These are phyloP conservation scores for Nesogale talazaci DNA, from an alignment of 2,113 vertebrate genomes.

Conservation along the genomic window DNA sequence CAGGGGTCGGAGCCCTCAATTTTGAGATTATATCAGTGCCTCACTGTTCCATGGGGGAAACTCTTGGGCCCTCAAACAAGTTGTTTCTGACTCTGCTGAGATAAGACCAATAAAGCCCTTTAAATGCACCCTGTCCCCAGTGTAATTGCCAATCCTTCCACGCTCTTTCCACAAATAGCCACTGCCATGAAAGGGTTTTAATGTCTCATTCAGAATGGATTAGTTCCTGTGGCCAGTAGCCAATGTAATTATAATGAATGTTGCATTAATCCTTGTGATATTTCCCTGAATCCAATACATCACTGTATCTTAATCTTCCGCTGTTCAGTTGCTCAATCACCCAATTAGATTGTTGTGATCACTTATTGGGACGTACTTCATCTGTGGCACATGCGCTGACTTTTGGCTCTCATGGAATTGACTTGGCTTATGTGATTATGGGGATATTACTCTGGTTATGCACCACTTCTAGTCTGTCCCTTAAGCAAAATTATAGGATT, in stretches of 20 bases:
- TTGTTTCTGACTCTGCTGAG: constrained; percentile 26
- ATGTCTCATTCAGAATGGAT: constrained; percentile 74
- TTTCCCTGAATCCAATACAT: constrained; percentile 66
- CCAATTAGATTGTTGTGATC: constrained; percentile 69
- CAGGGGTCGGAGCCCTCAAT: background rate
- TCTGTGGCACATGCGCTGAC: constrained; percentile 52
- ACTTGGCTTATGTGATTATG: constrained; percentile 56
- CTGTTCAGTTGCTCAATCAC: constrained; percentile 73
- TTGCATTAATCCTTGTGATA: constrained; percentile 64
- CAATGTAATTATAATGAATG: constrained; percentile 70
- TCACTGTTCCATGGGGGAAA: background rate
- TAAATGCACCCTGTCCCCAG: background rate
- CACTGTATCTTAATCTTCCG: constrained; percentile 72
- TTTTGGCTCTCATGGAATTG: constrained; percentile 55
- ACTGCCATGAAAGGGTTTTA: constrained; percentile 58
- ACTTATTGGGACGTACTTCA: constrained; percentile 69
- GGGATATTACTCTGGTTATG: constrained; percentile 55
- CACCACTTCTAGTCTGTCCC: constrained; percentile 61
- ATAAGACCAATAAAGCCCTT: constrained; percentile 35
- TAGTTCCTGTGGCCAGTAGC: constrained; percentile 66
- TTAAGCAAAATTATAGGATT: constrained; percentile 66
- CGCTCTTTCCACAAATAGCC: constrained; percentile 61
- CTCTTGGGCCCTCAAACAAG: background rate
- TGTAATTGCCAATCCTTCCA: constrained; percentile 34
- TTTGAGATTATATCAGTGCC: background rate